A percentile compares a stretch with the other conserved stretches of the same genome.
These are phyloP conservation scores for Temnothorax ravouxi DNA, from an alignment of 2,888 invertebrate species.

Conservation along the genomic window DNA sequence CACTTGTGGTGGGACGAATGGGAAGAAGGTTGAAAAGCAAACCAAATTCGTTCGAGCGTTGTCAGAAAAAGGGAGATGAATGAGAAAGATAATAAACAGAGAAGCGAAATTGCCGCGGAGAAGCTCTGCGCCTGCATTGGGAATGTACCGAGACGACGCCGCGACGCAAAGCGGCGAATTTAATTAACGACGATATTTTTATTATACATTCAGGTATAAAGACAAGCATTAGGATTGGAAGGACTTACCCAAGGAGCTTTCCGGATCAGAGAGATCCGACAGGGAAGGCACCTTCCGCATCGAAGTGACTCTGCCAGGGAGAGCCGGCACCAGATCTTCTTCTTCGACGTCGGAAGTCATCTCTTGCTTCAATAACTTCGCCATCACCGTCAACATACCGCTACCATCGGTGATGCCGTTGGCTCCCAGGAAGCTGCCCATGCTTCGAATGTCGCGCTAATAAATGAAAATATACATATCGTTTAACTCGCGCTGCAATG, in stretches of 20 bases:
- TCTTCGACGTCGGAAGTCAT: conserved; percentile 88
- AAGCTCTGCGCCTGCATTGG: conserved; percentile 78
- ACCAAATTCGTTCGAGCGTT: conserved; percentile 36
- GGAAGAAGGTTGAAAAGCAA: conserved; percentile 1
- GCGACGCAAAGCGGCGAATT: conserved; percentile 48
- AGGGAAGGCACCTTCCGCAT: conserved; percentile 96
- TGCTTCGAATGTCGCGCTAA: conserved; percentile 83
- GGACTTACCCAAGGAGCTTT: conserved; percentile 95
- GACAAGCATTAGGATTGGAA: conserved; percentile 28
- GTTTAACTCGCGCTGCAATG: conserved; percentile 21
- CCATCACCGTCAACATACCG: conserved; percentile 85
- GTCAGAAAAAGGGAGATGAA: conserved; percentile 35
- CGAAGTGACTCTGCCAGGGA: conserved; percentile 88
- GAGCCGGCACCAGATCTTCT: conserved; percentile 89
- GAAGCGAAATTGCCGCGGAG: conserved; percentile 71
- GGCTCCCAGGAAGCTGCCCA: conserved; percentile 80
- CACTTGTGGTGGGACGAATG: not conserved
- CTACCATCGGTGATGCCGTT: conserved; percentile 80
- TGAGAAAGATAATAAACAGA: conserved; percentile 2
- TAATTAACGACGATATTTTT: not conserved
- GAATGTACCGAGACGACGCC: conserved; percentile 65
- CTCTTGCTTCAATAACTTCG: conserved; percentile 88
- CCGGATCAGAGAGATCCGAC: conserved; percentile 96
- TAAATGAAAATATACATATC: conserved; percentile 35
- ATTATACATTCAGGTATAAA: not conserved